phyloP scores from a whole-genome alignment of 2,888 invertebrate species.

The Platycnemis pennipes region DNA sequence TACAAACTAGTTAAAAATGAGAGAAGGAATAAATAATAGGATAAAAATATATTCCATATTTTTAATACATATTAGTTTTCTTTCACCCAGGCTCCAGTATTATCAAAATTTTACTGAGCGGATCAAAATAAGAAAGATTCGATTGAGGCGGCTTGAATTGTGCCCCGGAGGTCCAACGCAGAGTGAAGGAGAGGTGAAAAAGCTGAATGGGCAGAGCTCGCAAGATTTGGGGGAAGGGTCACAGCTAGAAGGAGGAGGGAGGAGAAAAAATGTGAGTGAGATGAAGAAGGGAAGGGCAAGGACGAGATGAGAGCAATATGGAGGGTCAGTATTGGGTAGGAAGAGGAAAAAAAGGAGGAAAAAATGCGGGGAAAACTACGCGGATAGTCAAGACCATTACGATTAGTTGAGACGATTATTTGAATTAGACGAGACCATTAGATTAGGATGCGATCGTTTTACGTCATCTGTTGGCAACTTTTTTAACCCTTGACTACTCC shows the following conservation, averaged over 20 bases:
- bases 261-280: neutral
- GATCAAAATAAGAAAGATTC: neutral
- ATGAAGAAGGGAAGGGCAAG: neutral
- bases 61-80: neutral
- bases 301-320: constrained; percentile 50
- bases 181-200: neutral
- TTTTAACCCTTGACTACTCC: too few species aligned
- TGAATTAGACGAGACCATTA: too few species aligned
- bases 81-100: neutral
- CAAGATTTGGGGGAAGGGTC: neutral
- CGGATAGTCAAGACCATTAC: too few species aligned
- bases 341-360: constrained; percentile 63
- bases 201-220: neutral
- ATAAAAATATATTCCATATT: too few species aligned
- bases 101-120: neutral
- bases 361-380: constrained; percentile 70
- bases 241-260: neutral
- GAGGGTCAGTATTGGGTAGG: constrained; percentile 64
- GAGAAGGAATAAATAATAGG: too few species aligned
- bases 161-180: neutral
- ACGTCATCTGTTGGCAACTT: too few species aligned
- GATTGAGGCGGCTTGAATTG: neutral
- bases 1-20: too few species aligned
- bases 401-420: too few species aligned
- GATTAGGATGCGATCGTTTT: too few species aligned